These are phyloP conservation scores for Anastrepha obliqua DNA, from an alignment of 1,140 invertebrate genomes.

Conservation along the genomic window DNA sequence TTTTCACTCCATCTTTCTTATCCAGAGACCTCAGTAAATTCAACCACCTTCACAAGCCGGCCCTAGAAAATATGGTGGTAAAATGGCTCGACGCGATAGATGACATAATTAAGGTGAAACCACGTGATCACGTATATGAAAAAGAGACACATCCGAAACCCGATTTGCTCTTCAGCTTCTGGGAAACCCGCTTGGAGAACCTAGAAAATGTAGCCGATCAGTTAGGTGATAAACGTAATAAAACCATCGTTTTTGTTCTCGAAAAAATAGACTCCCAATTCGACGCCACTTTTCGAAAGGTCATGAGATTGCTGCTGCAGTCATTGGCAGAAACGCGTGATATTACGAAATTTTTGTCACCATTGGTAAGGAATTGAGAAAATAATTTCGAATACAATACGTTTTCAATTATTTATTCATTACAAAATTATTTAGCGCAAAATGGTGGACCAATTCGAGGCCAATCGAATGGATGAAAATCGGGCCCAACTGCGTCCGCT, in stretches of 20 bases:
- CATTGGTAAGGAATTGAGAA: conserved; percentile 74
- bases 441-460: conserved; percentile 83
- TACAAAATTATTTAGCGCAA: conserved; percentile 59
- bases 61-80: conserved; percentile 83
- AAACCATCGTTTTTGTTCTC: conserved; percentile 86
- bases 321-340: conserved; percentile 81
- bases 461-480: conserved; percentile 81
- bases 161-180: conserved; percentile 82
- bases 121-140: conserved; percentile 61
- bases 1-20: not conserved
- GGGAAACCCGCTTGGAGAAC: conserved; percentile 81
- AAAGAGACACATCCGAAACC: conserved; percentile 78
- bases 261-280: conserved; percentile 85
- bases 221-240: conserved; percentile 83
- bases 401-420: too few species aligned
- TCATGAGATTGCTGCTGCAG: conserved; percentile 80
- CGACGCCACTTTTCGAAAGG: conserved; percentile 81
- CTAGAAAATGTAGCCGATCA: conserved; percentile 91
- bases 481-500: conserved; percentile 80
- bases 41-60: conserved; percentile 79
- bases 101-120: conserved; percentile 79
- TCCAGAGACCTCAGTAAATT: conserved; percentile 65
- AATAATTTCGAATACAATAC: not conserved
- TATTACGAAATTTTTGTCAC: conserved; percentile 80
- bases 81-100: conserved; percentile 84